These are phyloP conservation scores for Saccopteryx leptura DNA, from an alignment of 2,113 vertebrate species.

Conservation along the genomic window DNA sequence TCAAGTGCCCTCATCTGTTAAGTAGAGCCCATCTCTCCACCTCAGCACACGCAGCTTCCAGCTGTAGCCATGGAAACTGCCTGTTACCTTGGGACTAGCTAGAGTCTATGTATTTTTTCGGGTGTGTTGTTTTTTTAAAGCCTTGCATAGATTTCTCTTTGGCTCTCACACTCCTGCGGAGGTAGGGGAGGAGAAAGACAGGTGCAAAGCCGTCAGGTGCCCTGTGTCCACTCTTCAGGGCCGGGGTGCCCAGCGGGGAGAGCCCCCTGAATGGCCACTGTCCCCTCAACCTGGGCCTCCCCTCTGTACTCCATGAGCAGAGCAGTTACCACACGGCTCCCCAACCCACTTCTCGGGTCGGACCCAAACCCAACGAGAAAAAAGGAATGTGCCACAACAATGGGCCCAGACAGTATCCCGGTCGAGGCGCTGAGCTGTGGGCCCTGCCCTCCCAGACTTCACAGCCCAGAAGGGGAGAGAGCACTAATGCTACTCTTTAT, in stretches of 20 bases:
- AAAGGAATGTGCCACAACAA: fast-evolving
- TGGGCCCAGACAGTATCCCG: fast-evolving
- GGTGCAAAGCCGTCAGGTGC: fast-evolving
- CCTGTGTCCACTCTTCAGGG: background rate
- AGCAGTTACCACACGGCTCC: background rate
- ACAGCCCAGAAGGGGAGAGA: fast-evolving
- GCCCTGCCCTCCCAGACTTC: background rate
- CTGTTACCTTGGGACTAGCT: conserved; percentile 17
- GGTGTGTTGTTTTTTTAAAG: background rate
- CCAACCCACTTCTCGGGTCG: background rate
- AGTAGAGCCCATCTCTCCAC: background rate
- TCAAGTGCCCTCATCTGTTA: background rate
- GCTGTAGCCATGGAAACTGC: conserved; percentile 86
- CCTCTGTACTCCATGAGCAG: fast-evolving
- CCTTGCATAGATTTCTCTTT: background rate
- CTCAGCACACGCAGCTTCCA: background rate
- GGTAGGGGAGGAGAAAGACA: background rate
- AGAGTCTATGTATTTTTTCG: background rate
- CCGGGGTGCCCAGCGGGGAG: background rate
- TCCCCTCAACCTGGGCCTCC: background rate
- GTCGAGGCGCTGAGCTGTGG: fast-evolving
- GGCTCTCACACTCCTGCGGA: background rate
- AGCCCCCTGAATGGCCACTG: background rate
- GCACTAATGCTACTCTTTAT: fast-evolving
- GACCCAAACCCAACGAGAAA: background rate